These are phyloP conservation scores for Rhinopomastus cyanomelas DNA, from an alignment of 2,113 vertebrate species.

Conservation along the genomic window DNA sequence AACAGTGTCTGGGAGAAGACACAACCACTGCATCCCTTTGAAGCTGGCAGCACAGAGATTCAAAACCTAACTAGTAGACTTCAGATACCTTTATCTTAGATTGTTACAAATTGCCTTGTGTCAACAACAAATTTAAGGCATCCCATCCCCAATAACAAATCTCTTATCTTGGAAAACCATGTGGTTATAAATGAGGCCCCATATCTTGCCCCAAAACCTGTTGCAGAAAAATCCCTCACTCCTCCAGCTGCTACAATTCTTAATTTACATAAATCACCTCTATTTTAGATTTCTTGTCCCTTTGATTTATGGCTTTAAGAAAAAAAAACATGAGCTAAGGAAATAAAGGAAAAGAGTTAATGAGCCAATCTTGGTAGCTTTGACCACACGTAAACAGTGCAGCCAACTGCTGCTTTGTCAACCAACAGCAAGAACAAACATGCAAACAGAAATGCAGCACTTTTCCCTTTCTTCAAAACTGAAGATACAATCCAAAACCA, in stretches of 20 bases:
- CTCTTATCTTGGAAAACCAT: neutral
- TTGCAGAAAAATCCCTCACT: neutral
- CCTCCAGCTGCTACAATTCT: neutral
- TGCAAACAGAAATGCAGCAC: neutral
- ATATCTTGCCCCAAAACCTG: neutral
- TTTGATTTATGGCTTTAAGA: slow-evolving; percentile 28
- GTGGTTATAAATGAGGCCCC: neutral
- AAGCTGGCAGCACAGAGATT: neutral
- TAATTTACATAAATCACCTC: slow-evolving; percentile 6
- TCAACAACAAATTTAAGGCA: slow-evolving; percentile 16
- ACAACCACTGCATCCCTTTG: neutral
- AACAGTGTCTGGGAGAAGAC: neutral
- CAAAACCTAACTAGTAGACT: neutral
- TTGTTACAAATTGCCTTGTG: slow-evolving; percentile 4
- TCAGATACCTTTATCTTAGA: neutral
- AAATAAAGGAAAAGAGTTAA: slow-evolving; percentile 38
- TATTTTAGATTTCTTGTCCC: neutral
- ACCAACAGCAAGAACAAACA: slow-evolving; percentile 18
- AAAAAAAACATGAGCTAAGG: slow-evolving; percentile 25
- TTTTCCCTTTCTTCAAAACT: slow-evolving; percentile 13
- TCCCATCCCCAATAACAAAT: neutral
- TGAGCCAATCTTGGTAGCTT: neutral
- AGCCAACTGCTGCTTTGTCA: neutral
- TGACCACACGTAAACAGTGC: slow-evolving; percentile 39
- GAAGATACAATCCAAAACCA: neutral